Base-by-base conservation (phyloP, 2,113 vertebrate genomes). In the Pteronura brasiliensis region DNA sequence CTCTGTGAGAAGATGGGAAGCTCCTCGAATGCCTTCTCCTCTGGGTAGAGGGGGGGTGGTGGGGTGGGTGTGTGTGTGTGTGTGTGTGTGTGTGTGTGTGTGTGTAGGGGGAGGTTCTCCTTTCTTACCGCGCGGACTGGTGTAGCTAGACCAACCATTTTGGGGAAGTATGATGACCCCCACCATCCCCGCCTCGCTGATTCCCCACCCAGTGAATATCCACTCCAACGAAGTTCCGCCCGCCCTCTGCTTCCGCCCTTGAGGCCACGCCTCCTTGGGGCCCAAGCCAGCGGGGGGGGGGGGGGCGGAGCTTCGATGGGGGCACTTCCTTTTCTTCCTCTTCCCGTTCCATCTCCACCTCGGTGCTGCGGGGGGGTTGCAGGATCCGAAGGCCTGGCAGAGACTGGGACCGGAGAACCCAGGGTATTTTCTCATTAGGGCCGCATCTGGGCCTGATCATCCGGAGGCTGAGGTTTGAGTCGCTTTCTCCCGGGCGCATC, bases 241-340 rank as follows among this genome's bases (percentile, higher is more conserved):
- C 5, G 23, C 23, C 20, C 14, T 21, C 13, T 3, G 1, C 23
- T 23, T 63, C 34, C 4, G 11, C 18, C 29, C 27, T 6, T 8
- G 4, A 61, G n/a, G 79, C 72, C 92, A 47, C 29, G 42, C 72
- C 80, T 34, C 49, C 15, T 1, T 14, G 29, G 57, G 15, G 7
- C 1, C 10, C 57, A 2, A 4, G 8, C 23, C 34, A 0, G 1
- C 4, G 13, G 1, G 3, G 21, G 14, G 15, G 2, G 52, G 3
- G 79, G 5, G 49, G 47, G 61, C 18, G 42, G 67, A 1, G 13
- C 69, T 36, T 61, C 1, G 0, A 4, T 1, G 0, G 4, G 34
- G 9, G 59, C 39, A 1, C 23, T 49, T 93, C 39, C 49, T 21
- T 14, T 61, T 61, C 72, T 44, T 4, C 15, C 4, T 36, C 42